Percentiles rank a stretch among this genome's conserved stretches.
Conservation (phyloP, 2,113 vertebrate genomes). For the Arvicanthis niloticus region DNA sequence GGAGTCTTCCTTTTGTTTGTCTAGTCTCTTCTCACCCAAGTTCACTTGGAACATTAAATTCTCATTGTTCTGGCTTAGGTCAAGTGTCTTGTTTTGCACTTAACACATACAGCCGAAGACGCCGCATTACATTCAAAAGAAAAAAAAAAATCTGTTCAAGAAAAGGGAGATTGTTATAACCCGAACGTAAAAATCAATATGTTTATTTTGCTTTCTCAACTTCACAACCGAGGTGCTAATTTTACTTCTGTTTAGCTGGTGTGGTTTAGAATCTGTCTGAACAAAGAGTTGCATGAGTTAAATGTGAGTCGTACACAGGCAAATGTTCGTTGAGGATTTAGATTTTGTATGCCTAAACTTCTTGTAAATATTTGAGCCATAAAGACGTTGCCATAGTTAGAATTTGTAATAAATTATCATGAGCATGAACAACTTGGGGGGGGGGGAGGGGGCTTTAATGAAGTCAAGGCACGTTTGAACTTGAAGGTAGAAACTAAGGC, state of each 20-base stretch:
- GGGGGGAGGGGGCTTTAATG: not conserved
- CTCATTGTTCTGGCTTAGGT: not conserved
- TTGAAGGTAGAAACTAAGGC: not conserved
- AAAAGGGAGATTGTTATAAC: not conserved
- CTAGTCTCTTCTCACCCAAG: not conserved
- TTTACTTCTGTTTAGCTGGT: not conserved
- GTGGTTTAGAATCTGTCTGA: not conserved
- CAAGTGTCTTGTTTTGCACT: not conserved
- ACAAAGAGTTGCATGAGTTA: not conserved
- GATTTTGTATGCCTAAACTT: conserved; percentile 24
- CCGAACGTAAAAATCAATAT: not conserved
- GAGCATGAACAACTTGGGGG: not conserved
- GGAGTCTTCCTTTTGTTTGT: not conserved
- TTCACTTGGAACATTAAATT: not conserved
- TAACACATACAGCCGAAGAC: not conserved
- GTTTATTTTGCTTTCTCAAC: not conserved
- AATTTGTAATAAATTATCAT: not conserved
- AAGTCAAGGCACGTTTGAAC: not conserved
- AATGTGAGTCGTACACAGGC: not conserved
- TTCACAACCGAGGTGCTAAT: not conserved
- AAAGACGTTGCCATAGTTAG: not conserved
- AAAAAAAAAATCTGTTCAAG: not conserved
- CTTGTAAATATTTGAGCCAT: not conserved
- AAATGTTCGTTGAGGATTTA: not conserved
- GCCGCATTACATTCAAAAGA: not conserved